Evolutionary conservation across 2,888 invertebrate species (phyloP).

Genomic region (Protodeltote pygarga): DNA sequence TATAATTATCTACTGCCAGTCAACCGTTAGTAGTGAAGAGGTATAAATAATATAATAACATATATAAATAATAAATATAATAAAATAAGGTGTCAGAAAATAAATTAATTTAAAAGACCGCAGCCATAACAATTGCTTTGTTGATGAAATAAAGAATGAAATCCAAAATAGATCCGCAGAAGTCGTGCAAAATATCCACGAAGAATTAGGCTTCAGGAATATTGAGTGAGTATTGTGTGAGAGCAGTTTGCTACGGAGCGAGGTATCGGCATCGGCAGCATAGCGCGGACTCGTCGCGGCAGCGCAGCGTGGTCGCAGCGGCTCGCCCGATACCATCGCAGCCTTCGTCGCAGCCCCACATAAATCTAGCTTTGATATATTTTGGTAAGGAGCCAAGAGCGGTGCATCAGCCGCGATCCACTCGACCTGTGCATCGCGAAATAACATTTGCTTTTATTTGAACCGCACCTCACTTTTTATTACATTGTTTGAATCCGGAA

Average conservation of each 20-base stretch:
- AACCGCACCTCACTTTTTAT: conserved; percentile 48
- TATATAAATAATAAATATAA: conserved; percentile 7
- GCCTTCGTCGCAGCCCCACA: conserved; percentile 79
- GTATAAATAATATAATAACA: no score
- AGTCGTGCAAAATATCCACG: conserved; percentile 11
- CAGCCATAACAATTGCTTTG: neutral
- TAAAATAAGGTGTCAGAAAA: neutral
- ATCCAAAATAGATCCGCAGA: conserved; percentile 13
- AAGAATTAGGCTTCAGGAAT: conserved; percentile 16
- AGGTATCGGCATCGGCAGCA: conserved; percentile 17
- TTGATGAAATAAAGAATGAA: conserved; percentile 10
- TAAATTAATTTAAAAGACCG: no score
- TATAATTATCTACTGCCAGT: no score
- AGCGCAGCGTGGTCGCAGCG: conserved; percentile 39
- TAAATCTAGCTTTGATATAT: conserved; percentile 85
- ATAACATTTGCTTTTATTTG: conserved; percentile 65
- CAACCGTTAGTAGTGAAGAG: no score
- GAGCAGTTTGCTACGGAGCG: conserved; percentile 14
- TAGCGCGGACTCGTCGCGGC: conserved; percentile 39
- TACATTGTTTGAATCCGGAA: conserved; percentile 31
- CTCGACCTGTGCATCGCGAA: conserved; percentile 60
- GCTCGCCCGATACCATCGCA: conserved; percentile 74
- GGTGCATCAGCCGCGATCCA: conserved; percentile 58
- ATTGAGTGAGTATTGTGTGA: conserved; percentile 27
- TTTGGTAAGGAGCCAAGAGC: conserved; percentile 84